Conservation (phyloP, 2,888 invertebrate genomes). For the Spicauda simplicius region DNA sequence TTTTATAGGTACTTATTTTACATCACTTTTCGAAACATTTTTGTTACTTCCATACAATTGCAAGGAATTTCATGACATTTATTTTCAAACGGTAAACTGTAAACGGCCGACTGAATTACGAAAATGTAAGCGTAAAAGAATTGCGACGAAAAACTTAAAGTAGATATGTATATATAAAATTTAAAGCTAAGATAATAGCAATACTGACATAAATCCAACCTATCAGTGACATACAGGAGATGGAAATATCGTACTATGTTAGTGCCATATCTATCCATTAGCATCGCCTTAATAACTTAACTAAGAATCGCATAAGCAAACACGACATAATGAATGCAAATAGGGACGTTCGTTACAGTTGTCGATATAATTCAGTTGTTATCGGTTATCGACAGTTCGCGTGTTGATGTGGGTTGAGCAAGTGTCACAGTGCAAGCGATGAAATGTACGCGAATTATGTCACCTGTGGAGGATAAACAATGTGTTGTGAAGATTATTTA, state of each 20-base stretch:
- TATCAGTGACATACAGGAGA: slow-evolving; percentile 15
- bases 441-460: neutral
- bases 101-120: too few species aligned
- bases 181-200: too few species aligned
- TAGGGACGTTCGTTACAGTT: slow-evolving; percentile 63
- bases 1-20: too few species aligned
- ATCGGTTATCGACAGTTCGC: slow-evolving; percentile 70
- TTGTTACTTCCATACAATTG: too few species aligned
- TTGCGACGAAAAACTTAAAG: too few species aligned
- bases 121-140: too few species aligned
- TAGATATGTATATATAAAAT: too few species aligned
- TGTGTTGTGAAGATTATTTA: too few species aligned
- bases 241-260: slow-evolving; percentile 14
- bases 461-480: too few species aligned
- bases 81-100: too few species aligned
- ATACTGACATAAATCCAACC: slow-evolving; percentile 5
- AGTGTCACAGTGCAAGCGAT: neutral
- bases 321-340: slow-evolving; percentile 63
- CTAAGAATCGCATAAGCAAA: slow-evolving; percentile 36
- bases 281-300: slow-evolving; percentile 33
- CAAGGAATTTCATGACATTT: too few species aligned
- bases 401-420: slow-evolving; percentile 55
- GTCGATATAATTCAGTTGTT: slow-evolving; percentile 72
- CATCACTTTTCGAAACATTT: too few species aligned
- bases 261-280: slow-evolving; percentile 25